Evolutionary conservation across 1,140 invertebrate genomes (phyloP), one percentile per base, ranked within the genome.

Genomic region (Brachionus paranguensis): DNA sequence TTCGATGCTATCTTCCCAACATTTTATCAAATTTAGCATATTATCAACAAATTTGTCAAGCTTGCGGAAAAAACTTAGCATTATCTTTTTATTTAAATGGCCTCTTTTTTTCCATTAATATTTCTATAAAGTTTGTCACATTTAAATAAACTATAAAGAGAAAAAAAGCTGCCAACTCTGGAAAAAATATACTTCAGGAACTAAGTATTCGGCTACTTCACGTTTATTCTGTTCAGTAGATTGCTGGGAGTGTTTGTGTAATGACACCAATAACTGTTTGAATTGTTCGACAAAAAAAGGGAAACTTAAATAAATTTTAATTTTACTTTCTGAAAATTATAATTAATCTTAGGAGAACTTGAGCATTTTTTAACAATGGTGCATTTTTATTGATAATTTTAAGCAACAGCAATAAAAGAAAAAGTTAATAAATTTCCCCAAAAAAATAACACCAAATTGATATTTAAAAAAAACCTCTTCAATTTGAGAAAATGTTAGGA

Each of bases 151-250:
- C 14, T 14, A 4, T 14, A 53, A 53, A 53, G 6, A 14, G n/a
- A 37, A 70, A n/a, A 70, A 70, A 17, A 72, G 37, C 17, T 7
- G n/a, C 27, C 20, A 72, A 10, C 17, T 43, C 43, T 24, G 8
- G 0, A 72, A 20, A n/a, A n/a, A 24, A 47, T 20, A 0, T 81
- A 81, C 50, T 14, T 81, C 53, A n/a, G 50, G 50, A 4, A 81
- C 37, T 20, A 81, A 37, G 14, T 81, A 81, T 29, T 81, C 78
- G 10, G 78, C 78, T 41, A 81, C 60, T 81, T 60, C 78, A 3
- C 50, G 53, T 64, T 17, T 60, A 14, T 81, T 27, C 27, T 60
- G 50, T n/a, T 81, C 78, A 29, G 24, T 81, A 14, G 43, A 81
- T 24, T 64, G 8, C 11, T 60, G n/a, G 1, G 33, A 81, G 3